These are phyloP conservation scores for Lagopus muta DNA, from an alignment of 2,113 vertebrate genomes.

Conservation along the genomic window DNA sequence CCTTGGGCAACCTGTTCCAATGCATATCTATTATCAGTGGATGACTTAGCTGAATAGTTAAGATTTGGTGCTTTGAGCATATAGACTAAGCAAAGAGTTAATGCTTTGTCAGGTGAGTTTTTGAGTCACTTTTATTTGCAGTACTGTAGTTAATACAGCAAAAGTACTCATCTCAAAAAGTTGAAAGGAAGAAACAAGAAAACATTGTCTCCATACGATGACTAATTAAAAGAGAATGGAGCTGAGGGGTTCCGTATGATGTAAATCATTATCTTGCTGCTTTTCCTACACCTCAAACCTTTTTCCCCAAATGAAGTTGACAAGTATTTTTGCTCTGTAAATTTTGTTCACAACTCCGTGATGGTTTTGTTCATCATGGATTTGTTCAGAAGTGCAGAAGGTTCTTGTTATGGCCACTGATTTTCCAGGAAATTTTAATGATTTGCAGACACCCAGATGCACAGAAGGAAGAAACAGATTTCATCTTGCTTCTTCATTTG, in stretches of 20 bases:
- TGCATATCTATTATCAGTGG: background rate
- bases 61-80: background rate
- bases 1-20: too few species aligned
- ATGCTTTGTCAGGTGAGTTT: background rate
- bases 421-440: slow-evolving; percentile 40
- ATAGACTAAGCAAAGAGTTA: background rate
- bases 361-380: background rate
- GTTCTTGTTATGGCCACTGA: slow-evolving; percentile 24
- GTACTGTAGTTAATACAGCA: background rate
- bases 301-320: background rate
- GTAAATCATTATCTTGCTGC: background rate
- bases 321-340: slow-evolving; percentile 28
- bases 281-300: slow-evolving; percentile 4
- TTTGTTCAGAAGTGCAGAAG: background rate
- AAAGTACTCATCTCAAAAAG: background rate
- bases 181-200: background rate
- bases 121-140: background rate
- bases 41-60: background rate
- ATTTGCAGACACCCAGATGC: slow-evolving; percentile 17
- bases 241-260: background rate
- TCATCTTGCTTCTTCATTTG: background rate
- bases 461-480: background rate
- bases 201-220: background rate
- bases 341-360: background rate
- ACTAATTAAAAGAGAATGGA: slow-evolving; percentile 7